Evolutionary conservation across 1,140 invertebrate genomes (phyloP), one percentile per base, ranked within the genome.

Genomic region (Papilio dardanus): DNA sequence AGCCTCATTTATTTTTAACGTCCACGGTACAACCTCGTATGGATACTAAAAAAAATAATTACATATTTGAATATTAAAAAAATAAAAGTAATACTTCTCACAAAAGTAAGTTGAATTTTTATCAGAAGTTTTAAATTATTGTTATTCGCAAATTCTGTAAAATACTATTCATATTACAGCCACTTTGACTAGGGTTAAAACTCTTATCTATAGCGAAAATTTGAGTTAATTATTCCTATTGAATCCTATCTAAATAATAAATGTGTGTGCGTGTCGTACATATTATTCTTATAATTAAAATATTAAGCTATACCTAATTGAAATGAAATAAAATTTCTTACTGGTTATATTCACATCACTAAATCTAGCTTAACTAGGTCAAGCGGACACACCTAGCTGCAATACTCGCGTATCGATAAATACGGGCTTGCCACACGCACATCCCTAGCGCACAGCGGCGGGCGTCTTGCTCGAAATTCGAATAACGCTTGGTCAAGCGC

Each of bases 401-500:
- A 40, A 31, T 24, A 19, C 12, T 42, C 14, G 67, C 37, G 21
- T 69, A 71, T 71, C 68, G 68, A 71, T 71, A 71, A 19, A 58
- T 58, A 28, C 28, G 28, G 68, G 21, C 62, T 67, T 75, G 54
- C 31, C 40, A 50, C 69, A 40, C 19, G 77, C 75, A 78, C 86
- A 83, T 46, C 86, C 46, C 87, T 88, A 87, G 67, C 76, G 67
- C 82, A 71, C 79, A 19, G 81, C 35, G 14, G 35, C 35, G 35
- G 35, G 35, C 86, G 83, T 88, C 87, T 86, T 90, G 87, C 85
- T 91, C 82, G 84, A 89, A 87, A 88, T 89, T 83, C 86, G 86
- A 88, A 90, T 90, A 91, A 89, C 89, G 89, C 86, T 91, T 88
- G 88, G 88, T 91, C 89, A 90, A 90, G 88, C 89, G 83, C 85